These are phyloP conservation scores for Drosophila kikkawai DNA, from an alignment of 1,140 invertebrate species.

Conservation along the genomic window DNA sequence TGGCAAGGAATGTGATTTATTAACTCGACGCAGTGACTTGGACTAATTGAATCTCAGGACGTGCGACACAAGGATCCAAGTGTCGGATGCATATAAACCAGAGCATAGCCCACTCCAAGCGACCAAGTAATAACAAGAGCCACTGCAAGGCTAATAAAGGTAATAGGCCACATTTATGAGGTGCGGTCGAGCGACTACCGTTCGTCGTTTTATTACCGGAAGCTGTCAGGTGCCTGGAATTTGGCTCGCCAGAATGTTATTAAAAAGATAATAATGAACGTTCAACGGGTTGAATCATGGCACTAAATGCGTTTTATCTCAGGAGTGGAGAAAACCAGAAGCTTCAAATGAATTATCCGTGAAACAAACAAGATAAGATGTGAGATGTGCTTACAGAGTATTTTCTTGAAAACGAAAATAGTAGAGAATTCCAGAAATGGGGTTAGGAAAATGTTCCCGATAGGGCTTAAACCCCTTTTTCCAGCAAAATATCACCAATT, in stretches of 20 bases:
- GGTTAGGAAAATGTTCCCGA: not conserved
- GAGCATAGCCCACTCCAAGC: not conserved
- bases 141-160: slow-evolving; percentile 35
- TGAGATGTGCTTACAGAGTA: not conserved
- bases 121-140: slow-evolving; percentile 16
- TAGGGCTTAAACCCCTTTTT: slow-evolving; percentile 1
- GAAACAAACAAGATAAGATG: slow-evolving; percentile 7
- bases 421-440: too few relatives aligned
- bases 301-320: slow-evolving; percentile 61
- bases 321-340: not conserved
- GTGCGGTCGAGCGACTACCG: slow-evolving; percentile 30
- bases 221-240: slow-evolving; percentile 61
- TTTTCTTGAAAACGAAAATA: not conserved
- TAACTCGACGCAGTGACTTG: slow-evolving; percentile 45
- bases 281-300: slow-evolving; percentile 31
- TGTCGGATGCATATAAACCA: slow-evolving; percentile 31
- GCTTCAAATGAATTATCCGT: not conserved
- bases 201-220: slow-evolving; percentile 70
- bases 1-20: slow-evolving; percentile 65
- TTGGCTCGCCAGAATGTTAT: slow-evolving; percentile 47
- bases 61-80: slow-evolving; percentile 50
- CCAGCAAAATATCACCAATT: not conserved
- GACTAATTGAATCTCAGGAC: slow-evolving; percentile 74
- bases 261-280: slow-evolving; percentile 68
- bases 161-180: slow-evolving; percentile 47